phyloP scores from a whole-genome alignment of 2,797 vertebrate species.

The Phylloscopus collybita region DNA sequence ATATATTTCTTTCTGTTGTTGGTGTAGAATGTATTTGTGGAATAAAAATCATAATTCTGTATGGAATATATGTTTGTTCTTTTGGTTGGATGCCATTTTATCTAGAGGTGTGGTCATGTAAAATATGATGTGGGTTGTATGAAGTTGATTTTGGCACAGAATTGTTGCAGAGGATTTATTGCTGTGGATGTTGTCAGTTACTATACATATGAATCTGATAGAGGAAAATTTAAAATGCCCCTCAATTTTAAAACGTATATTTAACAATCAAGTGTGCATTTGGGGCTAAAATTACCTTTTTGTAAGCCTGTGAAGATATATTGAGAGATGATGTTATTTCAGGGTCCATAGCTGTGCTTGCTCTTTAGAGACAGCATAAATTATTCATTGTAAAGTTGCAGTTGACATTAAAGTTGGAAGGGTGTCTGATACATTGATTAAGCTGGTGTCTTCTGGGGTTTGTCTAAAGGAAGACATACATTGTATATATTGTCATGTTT shows the following conservation, averaged over 20 bases:
- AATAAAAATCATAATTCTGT: background rate
- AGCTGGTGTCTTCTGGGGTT: background rate
- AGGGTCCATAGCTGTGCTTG: background rate
- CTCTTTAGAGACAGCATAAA: background rate
- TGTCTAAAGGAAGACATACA: background rate
- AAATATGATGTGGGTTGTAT: background rate
- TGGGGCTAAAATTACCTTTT: background rate
- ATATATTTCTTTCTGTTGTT: background rate
- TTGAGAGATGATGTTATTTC: background rate
- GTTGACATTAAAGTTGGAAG: background rate
- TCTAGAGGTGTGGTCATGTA: background rate
- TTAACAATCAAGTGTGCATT: background rate
- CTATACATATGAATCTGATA: background rate
- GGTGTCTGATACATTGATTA: background rate
- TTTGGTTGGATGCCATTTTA: background rate
- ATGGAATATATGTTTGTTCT: background rate
- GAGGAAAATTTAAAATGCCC: background rate
- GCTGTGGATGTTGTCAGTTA: background rate
- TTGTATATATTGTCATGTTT: background rate
- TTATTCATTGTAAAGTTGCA: background rate
- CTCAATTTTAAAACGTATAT: background rate
- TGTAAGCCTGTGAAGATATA: background rate
- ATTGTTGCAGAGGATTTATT: background rate
- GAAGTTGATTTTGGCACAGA: background rate
- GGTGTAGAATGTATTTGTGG: background rate